A percentile compares a stretch with the other conserved stretches of the same genome.
Conservation (phyloP, 2,888 invertebrate genomes). For the Choristoneura rosaceana region DNA sequence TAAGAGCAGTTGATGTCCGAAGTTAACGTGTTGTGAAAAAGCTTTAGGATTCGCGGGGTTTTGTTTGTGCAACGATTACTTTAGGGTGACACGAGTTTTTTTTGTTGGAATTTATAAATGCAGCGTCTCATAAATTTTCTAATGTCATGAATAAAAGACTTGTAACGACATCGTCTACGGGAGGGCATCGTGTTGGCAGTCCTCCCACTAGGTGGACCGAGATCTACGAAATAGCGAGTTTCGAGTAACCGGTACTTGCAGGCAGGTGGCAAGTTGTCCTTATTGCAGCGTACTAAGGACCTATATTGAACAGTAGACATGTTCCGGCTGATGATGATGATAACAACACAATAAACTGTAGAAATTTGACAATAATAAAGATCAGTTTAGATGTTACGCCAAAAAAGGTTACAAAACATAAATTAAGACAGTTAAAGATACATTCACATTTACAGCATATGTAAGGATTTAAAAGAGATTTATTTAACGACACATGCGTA, state of each 20-base stretch:
- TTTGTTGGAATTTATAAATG: slow-evolving; percentile 22
- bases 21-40: slow-evolving; percentile 16
- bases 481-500: slow-evolving; percentile 3
- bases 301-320: too few relatives aligned
- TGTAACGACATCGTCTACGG: neutral
- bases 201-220: too few relatives aligned
- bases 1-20: slow-evolving; percentile 5
- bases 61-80: slow-evolving; percentile 38
- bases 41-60: slow-evolving; percentile 11
- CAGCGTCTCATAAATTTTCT: neutral
- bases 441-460: neutral
- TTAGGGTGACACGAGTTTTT: slow-evolving; percentile 15
- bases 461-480: slow-evolving; percentile 1
- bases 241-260: too few relatives aligned
- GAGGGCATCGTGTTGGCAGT: too few relatives aligned
- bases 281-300: too few relatives aligned
- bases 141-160: neutral
- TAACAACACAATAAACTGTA: too few relatives aligned
- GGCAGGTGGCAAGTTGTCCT: too few relatives aligned
- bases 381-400: neutral
- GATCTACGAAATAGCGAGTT: too few relatives aligned
- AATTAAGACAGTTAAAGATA: neutral
- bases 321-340: too few relatives aligned
- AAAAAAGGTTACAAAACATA: neutral
- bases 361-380: neutral